Base-by-base conservation (phyloP, 2,797 vertebrate genomes). In the Poeciliopsis turneri region DNA sequence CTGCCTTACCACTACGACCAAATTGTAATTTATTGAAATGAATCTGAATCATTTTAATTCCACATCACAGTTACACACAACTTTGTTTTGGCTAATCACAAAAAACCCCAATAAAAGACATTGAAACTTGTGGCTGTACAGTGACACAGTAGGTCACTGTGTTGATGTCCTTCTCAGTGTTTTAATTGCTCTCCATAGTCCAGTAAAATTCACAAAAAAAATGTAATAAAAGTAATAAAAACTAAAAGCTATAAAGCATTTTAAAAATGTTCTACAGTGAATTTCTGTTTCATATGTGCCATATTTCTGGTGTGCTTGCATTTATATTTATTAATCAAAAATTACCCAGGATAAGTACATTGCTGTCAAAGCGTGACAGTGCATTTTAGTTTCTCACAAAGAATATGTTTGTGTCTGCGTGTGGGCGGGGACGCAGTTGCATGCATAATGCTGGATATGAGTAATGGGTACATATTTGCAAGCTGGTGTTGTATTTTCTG, bases 321-420 rank as follows among this genome's bases (percentile, higher is more conserved):
- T 33, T 20, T 18, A 0, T 49, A 30, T 64, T 49, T 78, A 39
- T 66, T 0, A 1, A 10, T 30, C 13, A 68, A 59, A 86, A 85
- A 79, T 76, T 4, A 83, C 77, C 41, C 72, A 73, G 66, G 23
- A 71, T 69, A 85, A 87, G 39, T 74, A 66, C 47, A 47, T 84
- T 79, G 79, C 74, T 46, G 75, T 61, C 72, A 82, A 81, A 82
- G 45, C 16, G 15, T 82, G 74, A 86, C 73, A 39, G 64, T 81
- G 76, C 49, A 70, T 81, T 74, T 74, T 39, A 45, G 59, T 36
- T 75, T 82, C 72, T 18, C 68, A 0, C 49, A 55, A 53, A 33
- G 41, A 23, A 41, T 57, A 28, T 33, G 64, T 25, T 74, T 66
- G 36, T 72, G 4, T 53, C 9, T 77, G 69, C n/a, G 16, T 72